phyloP scores from a whole-genome alignment of 2,113 vertebrate species.

The Xyrauchen texanus region DNA sequence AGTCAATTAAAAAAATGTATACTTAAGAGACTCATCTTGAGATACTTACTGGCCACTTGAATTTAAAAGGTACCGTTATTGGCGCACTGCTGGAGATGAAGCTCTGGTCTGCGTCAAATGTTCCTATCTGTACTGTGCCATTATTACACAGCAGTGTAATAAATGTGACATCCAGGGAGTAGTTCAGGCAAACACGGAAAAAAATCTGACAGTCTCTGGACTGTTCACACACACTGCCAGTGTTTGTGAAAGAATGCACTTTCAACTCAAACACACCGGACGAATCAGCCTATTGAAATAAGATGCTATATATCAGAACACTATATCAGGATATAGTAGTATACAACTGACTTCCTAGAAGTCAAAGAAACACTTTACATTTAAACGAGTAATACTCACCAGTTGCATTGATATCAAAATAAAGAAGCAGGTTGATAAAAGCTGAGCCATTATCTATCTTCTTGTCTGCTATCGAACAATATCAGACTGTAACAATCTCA shows the following conservation, averaged over 20 bases:
- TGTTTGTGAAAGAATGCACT: constrained; percentile 78
- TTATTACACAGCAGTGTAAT: constrained; percentile 82
- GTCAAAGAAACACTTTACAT: neutral
- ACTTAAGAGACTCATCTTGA: no score
- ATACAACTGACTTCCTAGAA: no score
- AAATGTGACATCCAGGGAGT: constrained; percentile 75
- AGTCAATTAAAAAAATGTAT: no score
- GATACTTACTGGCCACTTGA: constrained; percentile 86
- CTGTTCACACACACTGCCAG: constrained; percentile 61
- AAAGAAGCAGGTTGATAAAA: constrained; percentile 62
- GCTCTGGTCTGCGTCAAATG: constrained; percentile 65
- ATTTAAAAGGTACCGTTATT: constrained; percentile 78
- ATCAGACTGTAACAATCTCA: constrained; percentile 53
- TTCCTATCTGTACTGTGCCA: constrained; percentile 74
- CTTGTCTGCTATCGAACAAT: constrained; percentile 45
- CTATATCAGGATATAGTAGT: neutral
- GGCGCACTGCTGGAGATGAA: constrained; percentile 71
- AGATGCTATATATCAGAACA: neutral
- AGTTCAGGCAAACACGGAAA: constrained; percentile 86
- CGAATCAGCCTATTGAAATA: constrained; percentile 65
- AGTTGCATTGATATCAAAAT: constrained; percentile 53
- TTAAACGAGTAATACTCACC: constrained; percentile 61
- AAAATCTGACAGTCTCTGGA: constrained; percentile 77
- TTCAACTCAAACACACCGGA: constrained; percentile 86
- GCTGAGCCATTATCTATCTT: constrained; percentile 63